Evolutionary conservation across 2,888 invertebrate species (phyloP).

Genomic region (Anarsia innoxiella): DNA sequence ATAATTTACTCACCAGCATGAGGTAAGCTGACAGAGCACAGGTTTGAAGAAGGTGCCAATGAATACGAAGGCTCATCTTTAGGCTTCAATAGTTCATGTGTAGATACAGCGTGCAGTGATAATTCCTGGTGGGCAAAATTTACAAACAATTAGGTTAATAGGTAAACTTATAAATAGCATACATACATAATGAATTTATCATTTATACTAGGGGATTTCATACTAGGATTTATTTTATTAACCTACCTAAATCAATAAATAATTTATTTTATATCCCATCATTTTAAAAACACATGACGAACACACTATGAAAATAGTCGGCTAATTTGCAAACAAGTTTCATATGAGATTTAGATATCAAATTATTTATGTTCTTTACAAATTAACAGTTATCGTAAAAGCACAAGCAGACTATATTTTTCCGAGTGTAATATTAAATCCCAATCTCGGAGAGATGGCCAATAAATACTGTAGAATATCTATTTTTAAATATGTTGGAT

Average conservation of each 20-base stretch:
- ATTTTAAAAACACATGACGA: too few species aligned
- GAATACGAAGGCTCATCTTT: constrained; percentile 64
- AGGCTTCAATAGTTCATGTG: constrained; percentile 61
- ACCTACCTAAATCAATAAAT: too few species aligned
- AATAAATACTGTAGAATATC: constrained; percentile 69
- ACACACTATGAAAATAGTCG: too few species aligned
- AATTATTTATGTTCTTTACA: constrained; percentile 29
- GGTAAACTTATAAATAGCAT: neutral
- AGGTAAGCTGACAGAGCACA: constrained; percentile 50
- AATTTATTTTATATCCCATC: too few species aligned
- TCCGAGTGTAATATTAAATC: constrained; percentile 66
- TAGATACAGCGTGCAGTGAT: constrained; percentile 60
- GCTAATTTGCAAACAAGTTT: too few species aligned
- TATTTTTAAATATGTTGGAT: constrained; percentile 71
- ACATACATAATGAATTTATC: too few species aligned
- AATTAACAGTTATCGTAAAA: constrained; percentile 34
- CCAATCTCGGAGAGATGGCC: constrained; percentile 61
- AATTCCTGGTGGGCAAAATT: constrained; percentile 48
- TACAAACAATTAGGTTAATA: constrained; percentile 1
- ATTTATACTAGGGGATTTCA: too few species aligned
- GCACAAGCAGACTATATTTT: constrained; percentile 62
- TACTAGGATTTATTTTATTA: too few species aligned
- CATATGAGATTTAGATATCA: too few species aligned
- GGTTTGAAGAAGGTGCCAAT: constrained; percentile 40
- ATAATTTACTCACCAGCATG: constrained; percentile 49